Conservation (phyloP, 1,140 invertebrate species). For the Leptopilina clavipes region DNA sequence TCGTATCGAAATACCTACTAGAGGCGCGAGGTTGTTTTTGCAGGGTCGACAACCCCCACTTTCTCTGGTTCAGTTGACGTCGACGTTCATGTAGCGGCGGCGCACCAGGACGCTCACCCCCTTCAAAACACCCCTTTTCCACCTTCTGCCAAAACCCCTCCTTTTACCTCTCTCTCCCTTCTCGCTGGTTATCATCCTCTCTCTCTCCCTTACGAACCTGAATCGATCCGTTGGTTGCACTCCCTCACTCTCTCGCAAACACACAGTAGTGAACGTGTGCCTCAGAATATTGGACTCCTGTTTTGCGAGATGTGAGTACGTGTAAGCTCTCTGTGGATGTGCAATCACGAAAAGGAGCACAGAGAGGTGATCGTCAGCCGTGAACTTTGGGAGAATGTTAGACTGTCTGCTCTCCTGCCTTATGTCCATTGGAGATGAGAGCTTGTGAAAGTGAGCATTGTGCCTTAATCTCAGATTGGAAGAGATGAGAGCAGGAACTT, state of each 20-base stretch:
- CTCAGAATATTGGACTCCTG: slow-evolving; percentile 34
- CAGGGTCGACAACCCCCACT: slow-evolving; percentile 35
- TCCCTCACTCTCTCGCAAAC: not conserved
- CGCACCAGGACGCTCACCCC: no score
- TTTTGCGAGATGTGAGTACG: slow-evolving; percentile 32
- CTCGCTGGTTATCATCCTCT: not conserved
- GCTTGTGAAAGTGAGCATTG: slow-evolving; percentile 3
- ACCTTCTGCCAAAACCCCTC: not conserved
- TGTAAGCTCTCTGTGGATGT: slow-evolving; percentile 31
- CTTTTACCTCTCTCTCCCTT: not conserved
- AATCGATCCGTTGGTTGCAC: slow-evolving; percentile 56
- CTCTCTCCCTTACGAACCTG: slow-evolving; percentile 48
- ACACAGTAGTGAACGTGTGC: slow-evolving; percentile 7
- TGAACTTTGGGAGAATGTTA: slow-evolving; percentile 32
- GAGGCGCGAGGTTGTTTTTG: slow-evolving; percentile 42
- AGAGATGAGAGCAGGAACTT: not conserved
- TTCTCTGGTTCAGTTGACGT: slow-evolving; percentile 31
- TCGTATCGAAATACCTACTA: slow-evolving; percentile 45
- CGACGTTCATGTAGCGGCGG: slow-evolving; percentile 23
- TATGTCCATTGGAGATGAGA: not conserved
- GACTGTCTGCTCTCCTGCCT: slow-evolving; percentile 8
- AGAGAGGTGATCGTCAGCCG: slow-evolving; percentile 32
- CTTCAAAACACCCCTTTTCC: not conserved
- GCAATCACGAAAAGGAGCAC: slow-evolving; percentile 24
- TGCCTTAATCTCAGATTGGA: not conserved